A percentile compares a stretch with the other conserved stretches of the same genome.
Conservation (phyloP, 2,797 vertebrate species). For the Lithobates pipiens region DNA sequence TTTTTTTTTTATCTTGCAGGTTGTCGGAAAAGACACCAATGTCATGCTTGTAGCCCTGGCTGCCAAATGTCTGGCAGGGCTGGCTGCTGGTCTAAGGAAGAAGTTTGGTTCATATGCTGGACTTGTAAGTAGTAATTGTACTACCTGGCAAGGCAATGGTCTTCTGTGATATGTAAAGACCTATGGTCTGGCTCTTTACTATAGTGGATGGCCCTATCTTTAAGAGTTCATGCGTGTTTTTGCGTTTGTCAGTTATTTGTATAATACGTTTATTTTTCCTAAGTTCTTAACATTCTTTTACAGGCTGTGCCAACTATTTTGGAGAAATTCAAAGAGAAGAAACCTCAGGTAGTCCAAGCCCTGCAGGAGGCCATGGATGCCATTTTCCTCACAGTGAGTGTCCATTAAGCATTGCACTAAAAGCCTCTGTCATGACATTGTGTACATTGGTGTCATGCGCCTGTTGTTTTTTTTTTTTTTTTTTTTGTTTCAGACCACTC, state of each 20-base stretch:
- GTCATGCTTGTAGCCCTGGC: conserved; percentile 95
- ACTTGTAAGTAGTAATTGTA: conserved; percentile 80
- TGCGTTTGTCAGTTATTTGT: too few species aligned
- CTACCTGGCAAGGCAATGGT: too few species aligned
- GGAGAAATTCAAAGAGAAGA: conserved; percentile 99
- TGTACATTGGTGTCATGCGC: background rate
- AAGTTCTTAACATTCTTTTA: conserved; percentile 14
- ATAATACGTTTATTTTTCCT: too few species aligned
- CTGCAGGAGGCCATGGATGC: conserved; percentile 97
- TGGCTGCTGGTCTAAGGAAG: conserved; percentile 92
- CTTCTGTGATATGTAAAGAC: too few species aligned
- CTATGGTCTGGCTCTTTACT: too few species aligned
- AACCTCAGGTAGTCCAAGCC: conserved; percentile 94
- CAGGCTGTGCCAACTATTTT: conserved; percentile 95
- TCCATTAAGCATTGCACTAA: background rate
- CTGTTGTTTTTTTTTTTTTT: too few species aligned
- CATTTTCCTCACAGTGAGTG: conserved; percentile 93
- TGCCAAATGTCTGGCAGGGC: conserved; percentile 91
- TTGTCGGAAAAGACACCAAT: conserved; percentile 96
- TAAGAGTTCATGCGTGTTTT: too few species aligned
- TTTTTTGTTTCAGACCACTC: conserved; percentile 80
- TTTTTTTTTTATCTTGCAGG: conserved; percentile 74
- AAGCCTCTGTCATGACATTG: background rate
- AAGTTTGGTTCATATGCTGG: conserved; percentile 97
- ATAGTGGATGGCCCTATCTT: too few species aligned